Percentiles rank a stretch among this genome's conserved stretches.
These are phyloP conservation scores for Crax fasciolata DNA, from an alignment of 2,797 vertebrate species.

Conservation along the genomic window DNA sequence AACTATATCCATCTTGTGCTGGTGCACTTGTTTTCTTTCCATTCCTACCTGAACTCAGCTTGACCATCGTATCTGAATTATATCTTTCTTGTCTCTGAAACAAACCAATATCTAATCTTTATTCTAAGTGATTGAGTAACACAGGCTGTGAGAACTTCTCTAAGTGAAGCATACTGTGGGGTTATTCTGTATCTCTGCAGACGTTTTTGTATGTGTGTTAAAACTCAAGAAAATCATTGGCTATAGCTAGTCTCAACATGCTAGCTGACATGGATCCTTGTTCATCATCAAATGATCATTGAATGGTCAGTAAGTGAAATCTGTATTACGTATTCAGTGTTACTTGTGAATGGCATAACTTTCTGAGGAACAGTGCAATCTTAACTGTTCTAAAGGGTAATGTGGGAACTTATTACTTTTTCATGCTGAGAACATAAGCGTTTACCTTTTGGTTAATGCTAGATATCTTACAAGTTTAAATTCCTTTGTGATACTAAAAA, in stretches of 20 bases:
- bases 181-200: neutral
- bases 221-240: neutral
- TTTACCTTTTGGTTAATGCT: neutral
- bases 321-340: neutral
- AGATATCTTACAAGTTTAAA: neutral
- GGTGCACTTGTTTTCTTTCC: neutral
- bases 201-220: neutral
- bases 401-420: neutral
- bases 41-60: neutral
- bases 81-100: neutral
- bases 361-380: neutral
- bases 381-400: neutral
- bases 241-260: neutral
- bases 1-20: neutral
- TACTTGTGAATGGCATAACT: neutral
- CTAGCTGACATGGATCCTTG: neutral
- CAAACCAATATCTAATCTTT: neutral
- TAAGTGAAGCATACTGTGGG: neutral
- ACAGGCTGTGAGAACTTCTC: neutral
- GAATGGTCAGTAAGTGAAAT: neutral
- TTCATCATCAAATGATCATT: neutral
- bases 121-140: neutral
- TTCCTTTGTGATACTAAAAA: neutral
- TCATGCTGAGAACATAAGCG: neutral
- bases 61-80: neutral